These are phyloP conservation scores for Rhinogobius similis DNA, from an alignment of 2,113 vertebrate genomes.

Conservation along the genomic window DNA sequence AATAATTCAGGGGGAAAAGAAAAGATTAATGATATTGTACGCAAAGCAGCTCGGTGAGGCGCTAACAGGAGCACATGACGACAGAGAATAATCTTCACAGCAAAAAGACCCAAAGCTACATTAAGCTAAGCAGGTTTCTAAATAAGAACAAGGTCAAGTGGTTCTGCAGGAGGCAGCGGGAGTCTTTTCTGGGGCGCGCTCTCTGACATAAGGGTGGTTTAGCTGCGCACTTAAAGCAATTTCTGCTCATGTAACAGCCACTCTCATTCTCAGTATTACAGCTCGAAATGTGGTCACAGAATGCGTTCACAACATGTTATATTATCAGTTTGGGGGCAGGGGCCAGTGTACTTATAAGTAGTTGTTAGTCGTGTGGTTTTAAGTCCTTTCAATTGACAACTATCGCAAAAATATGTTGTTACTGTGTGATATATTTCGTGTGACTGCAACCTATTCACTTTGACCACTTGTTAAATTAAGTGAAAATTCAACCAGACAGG, in stretches of 20 bases:
- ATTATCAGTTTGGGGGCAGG: not conserved
- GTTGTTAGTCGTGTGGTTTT: no score
- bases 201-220: not conserved
- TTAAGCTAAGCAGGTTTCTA: constrained; percentile 30
- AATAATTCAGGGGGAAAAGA: constrained; percentile 23
- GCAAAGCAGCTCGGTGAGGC: constrained; percentile 36
- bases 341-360: no score
- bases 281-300: not conserved
- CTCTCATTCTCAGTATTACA: not conserved
- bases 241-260: not conserved
- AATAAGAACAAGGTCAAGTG: constrained; percentile 36
- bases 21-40: constrained; percentile 36
- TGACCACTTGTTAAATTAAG: no score
- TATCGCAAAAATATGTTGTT: no score
- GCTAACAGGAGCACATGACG: constrained; percentile 37
- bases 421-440: no score
- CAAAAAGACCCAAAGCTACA: constrained; percentile 9
- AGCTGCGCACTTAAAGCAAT: not conserved
- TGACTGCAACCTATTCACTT: no score
- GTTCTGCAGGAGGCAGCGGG: constrained; percentile 8
- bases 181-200: constrained; percentile 13
- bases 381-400: no score
- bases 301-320: not conserved
- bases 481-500: no score
- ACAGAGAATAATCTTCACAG: constrained; percentile 25